Evolutionary conservation across 2,113 vertebrate genomes (phyloP), one percentile per base, ranked within the genome.

Genomic region (Alces alces): DNA sequence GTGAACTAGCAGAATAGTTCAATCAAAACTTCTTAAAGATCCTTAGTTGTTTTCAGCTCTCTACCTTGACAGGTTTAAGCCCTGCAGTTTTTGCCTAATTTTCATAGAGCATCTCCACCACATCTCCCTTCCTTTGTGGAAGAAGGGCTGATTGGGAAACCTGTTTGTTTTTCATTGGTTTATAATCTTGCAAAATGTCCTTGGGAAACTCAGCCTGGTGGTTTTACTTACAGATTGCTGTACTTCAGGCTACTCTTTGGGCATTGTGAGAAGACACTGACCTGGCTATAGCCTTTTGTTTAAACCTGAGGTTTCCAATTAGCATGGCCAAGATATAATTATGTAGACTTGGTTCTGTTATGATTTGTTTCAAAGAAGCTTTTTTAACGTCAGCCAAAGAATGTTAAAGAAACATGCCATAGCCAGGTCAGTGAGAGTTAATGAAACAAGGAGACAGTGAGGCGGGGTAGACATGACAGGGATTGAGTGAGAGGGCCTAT

Each of bases 231-330:
- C 2, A 70, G 25, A 3, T 43, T 27, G 6, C 7, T n/a, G 11
- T 60, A 6, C 96, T 80, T 76, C 84, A 86, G 28, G 27, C 14
- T 39, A 84, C 4, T 14, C 28, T 89, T 55, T 73, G n/a, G 70
- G 84, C 36, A 84, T 5, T 6, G 4, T 57, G 66, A 7, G n/a
- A 58, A 47, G 86, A 25, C 19, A 39, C 6, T 85, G 43, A 16
- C 30, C 28, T n/a, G 14, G 39, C 4, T 39, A 5, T 16, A 90
- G 36, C 36, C 52, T 86, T 91, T 54, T 61, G 64, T 80, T 96
- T 96, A 52, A 94, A 95, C 83, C 10, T 19, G 21, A 93, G 28
- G 27, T 73, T 90, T 86, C 50, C 45, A 66, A 83, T 28, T 10
- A 94, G 36, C 28, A 7, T 13, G 13, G 61, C 47, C 73, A 82